Evolutionary conservation across 2,888 invertebrate genomes (phyloP), one percentile per base, ranked within the genome.

Genomic region (Meliscaeva auricollis): DNA sequence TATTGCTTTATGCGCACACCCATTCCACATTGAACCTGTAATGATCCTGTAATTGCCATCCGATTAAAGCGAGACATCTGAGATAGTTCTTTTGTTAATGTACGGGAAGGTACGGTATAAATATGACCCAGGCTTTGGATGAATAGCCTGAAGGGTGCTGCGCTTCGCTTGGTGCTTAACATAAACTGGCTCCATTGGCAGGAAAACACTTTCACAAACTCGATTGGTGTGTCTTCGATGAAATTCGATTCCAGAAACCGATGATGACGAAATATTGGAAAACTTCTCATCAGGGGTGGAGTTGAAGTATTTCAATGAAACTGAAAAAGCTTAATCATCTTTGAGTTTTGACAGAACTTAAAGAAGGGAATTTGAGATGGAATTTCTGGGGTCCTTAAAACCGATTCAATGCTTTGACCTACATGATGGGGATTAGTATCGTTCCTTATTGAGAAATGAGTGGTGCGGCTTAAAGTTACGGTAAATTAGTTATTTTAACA

Each of bases 21-120:
- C 73, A 58, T 32, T 74, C 41, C 35, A 22, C 9, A 38, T 41
- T 64, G 56, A 75, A 44, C 69, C 62, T 72, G 72, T 85, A 85
- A 85, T 85, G 85, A 85, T 81, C 81, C 81, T 73, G 77, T 85
- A 81, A 85, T 85, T 85, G 85, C 80, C 75, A 68, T 81, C 77
- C 85, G 85, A 85, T 85, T 85, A 81, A 76, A 77, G 73, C 68
- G 77, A 76, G 85, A 85, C 76, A 85, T 75, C 79, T 52, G 70
- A 38, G 79, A 79, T 85, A 77, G 70, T 72, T 68, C 11, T 46
- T 8, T 46, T 46, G 68, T 41, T 46, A 13, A 20, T 26, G 30
- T 44, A n/a, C n/a, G n/a, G n/a, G 20, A 2, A 26, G 4, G 22
- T 20, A 54, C n/a, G 3, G 22, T 26, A 26, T 38, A 22, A 41